A percentile compares a stretch with the other conserved stretches of the same genome.
These are phyloP conservation scores for Gallinago nigripennis DNA, from an alignment of 2,797 vertebrate genomes.

Conservation along the genomic window DNA sequence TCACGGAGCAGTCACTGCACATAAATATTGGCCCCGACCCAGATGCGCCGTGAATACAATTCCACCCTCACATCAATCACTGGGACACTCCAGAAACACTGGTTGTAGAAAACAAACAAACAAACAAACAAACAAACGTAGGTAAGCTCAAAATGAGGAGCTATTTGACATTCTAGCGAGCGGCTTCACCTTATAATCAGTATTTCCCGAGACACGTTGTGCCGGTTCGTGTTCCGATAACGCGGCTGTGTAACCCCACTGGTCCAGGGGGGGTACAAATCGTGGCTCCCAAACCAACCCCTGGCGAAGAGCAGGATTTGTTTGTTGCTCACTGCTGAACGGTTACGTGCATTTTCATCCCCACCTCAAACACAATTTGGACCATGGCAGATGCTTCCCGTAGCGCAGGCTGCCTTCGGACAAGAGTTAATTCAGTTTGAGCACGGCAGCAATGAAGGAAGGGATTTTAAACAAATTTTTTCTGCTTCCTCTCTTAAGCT, in stretches of 20 bases:
- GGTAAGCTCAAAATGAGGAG: neutral
- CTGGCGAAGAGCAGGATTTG: conserved; percentile 11
- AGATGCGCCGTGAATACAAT: neutral
- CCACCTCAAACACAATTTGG: conserved; percentile 14
- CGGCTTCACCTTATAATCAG: neutral
- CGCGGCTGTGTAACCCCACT: neutral
- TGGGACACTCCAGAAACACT: neutral
- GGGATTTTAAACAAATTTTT: conserved; percentile 16
- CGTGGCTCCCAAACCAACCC: neutral
- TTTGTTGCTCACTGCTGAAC: neutral
- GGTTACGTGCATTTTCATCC: conserved; percentile 39
- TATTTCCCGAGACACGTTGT: neutral
- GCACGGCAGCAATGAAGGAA: neutral
- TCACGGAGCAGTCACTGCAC: neutral
- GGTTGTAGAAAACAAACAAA: neutral
- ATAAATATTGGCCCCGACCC: neutral
- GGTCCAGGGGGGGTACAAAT: conserved; percentile 37
- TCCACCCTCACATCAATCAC: neutral
- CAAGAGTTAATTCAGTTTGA: conserved; percentile 29
- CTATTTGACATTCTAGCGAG: neutral
- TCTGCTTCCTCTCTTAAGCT: neutral
- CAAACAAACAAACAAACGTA: neutral
- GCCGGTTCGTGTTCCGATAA: neutral
- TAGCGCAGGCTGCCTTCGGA: neutral
- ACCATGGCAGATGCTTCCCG: conserved; percentile 9